phyloP scores from a whole-genome alignment of 1,140 invertebrate genomes.

The Solen grandis region DNA sequence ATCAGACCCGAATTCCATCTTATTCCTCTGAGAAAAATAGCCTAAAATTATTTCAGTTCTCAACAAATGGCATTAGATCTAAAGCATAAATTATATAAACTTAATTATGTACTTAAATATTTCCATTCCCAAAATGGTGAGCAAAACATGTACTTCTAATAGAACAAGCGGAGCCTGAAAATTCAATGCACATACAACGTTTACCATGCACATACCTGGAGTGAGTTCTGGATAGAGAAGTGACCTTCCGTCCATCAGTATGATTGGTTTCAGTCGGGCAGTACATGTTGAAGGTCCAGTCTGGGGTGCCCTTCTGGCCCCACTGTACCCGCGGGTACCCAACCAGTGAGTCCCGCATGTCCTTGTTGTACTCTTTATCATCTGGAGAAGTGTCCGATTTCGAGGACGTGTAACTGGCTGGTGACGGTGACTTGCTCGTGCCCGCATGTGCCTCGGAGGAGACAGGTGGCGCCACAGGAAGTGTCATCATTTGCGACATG shows the following conservation, averaged over 20 bases:
- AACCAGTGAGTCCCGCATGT: constrained; percentile 59
- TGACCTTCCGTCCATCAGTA: constrained; percentile 75
- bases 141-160: no score
- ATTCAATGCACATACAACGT: no score
- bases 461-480: constrained; percentile 19
- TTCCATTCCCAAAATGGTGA: no score
- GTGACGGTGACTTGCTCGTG: constrained; percentile 49
- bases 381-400: constrained; percentile 52
- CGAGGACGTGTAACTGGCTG: constrained; percentile 55
- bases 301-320: constrained; percentile 44
- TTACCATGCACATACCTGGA: constrained; percentile 69
- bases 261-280: constrained; percentile 46
- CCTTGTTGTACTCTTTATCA: constrained; percentile 30
- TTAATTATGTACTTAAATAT: no score
- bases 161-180: no score
- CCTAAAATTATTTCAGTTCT: no score
- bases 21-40: no score
- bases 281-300: constrained; percentile 56
- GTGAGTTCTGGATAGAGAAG: constrained; percentile 78
- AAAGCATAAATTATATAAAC: no score
- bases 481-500: constrained; percentile 54
- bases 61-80: no score
- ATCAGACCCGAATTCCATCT: no score
- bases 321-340: constrained; percentile 69
- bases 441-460: constrained; percentile 13